These are phyloP conservation scores for Brachymystax lenok DNA, from an alignment of 2,797 vertebrate species.

Conservation along the genomic window DNA sequence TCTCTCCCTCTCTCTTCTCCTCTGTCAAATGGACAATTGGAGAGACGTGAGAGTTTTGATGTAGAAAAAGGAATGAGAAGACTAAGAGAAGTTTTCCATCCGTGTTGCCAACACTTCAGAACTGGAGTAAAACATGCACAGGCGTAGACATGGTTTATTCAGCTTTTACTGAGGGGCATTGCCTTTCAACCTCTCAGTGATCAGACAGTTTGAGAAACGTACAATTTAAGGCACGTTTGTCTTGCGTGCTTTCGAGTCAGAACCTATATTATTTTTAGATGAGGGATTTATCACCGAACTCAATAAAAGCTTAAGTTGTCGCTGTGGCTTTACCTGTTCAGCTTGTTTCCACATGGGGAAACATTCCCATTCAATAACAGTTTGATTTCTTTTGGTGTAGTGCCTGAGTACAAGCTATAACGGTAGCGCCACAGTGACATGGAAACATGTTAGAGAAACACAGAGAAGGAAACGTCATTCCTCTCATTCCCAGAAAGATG, in stretches of 20 bases:
- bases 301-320: not conserved
- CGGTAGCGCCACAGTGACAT: not conserved
- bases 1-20: conserved; percentile 26
- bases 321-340: not conserved
- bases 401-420: not conserved
- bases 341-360: too few relatives aligned
- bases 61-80: conserved; percentile 31
- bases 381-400: not conserved
- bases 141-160: conserved; percentile 18
- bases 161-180: not conserved
- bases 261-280: too few relatives aligned
- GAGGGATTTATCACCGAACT: too few relatives aligned
- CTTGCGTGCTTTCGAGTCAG: too few relatives aligned
- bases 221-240: too few relatives aligned
- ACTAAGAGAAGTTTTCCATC: conserved; percentile 24
- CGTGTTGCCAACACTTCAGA: conserved; percentile 28
- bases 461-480: not conserved
- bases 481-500: not conserved
- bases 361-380: not conserved
- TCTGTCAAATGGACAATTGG: conserved; percentile 67
- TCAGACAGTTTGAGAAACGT: not conserved
- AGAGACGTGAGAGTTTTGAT: conserved; percentile 51
- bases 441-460: not conserved
- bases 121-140: conserved; percentile 28
- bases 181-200: not conserved